Percentiles rank a stretch among this genome's conserved stretches.
These are phyloP conservation scores for Sipha flava DNA, from an alignment of 1,140 invertebrate genomes.

Conservation along the genomic window DNA sequence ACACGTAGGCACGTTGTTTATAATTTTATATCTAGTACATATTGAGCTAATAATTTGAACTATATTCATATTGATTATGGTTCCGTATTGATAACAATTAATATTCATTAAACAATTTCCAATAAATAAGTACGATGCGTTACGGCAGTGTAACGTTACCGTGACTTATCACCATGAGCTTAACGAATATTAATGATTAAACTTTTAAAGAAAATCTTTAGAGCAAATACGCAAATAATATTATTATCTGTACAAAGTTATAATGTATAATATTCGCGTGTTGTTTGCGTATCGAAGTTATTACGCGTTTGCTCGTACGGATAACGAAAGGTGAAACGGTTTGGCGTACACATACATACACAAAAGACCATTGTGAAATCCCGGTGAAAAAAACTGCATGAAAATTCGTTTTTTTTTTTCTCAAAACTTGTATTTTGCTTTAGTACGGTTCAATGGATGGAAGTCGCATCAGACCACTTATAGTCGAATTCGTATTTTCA, in stretches of 20 bases:
- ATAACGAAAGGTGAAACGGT: background rate
- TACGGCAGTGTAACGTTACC: background rate
- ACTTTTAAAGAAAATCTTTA: background rate
- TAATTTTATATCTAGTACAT: too few relatives aligned
- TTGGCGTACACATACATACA: background rate
- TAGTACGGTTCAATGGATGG: too few relatives aligned
- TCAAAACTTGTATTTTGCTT: too few relatives aligned
- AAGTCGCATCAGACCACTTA: too few relatives aligned
- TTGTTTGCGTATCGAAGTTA: background rate
- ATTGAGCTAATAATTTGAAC: too few relatives aligned
- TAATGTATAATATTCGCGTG: background rate
- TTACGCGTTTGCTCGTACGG: background rate
- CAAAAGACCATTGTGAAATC: too few relatives aligned
- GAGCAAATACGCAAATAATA: background rate
- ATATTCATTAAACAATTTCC: background rate
- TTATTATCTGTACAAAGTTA: conserved; percentile 1
- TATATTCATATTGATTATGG: too few relatives aligned
- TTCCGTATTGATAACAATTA: conserved; percentile 5
- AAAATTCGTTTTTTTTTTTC: too few relatives aligned
- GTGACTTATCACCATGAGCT: background rate
- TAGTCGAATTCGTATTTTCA: too few relatives aligned
- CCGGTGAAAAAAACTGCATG: too few relatives aligned
- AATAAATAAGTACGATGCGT: background rate
- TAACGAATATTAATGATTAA: conserved; percentile 22
- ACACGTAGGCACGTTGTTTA: too few relatives aligned